A percentile compares a stretch with the other conserved stretches of the same genome.
These are phyloP conservation scores for Platalea minor DNA, from an alignment of 2,797 vertebrate species.

Conservation along the genomic window DNA sequence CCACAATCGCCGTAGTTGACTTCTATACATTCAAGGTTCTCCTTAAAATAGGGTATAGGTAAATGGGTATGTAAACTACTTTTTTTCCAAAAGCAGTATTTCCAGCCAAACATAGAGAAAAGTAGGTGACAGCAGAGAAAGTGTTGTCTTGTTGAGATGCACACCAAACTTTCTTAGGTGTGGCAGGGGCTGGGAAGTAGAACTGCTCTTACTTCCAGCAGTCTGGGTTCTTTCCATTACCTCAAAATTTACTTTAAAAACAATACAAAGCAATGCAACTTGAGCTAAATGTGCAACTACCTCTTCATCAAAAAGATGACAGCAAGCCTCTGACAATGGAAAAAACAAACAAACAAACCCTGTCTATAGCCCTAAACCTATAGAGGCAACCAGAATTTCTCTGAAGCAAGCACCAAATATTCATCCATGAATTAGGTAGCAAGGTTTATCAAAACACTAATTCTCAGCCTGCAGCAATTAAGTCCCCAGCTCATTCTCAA, in stretches of 20 bases:
- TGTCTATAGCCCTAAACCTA: neutral
- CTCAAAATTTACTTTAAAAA: neutral
- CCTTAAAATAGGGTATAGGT: neutral
- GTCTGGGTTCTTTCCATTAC: neutral
- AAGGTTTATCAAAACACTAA: neutral
- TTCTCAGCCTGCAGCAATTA: neutral
- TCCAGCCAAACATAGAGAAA: neutral
- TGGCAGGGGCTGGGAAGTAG: neutral
- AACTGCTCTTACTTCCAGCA: neutral
- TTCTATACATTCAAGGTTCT: neutral
- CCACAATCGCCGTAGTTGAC: neutral
- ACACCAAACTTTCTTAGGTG: neutral
- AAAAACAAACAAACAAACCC: neutral
- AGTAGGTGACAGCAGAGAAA: neutral
- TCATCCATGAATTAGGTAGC: neutral
- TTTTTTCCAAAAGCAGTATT: neutral
- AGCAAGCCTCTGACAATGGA: neutral
- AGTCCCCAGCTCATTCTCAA: neutral
- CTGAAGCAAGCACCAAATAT: neutral
- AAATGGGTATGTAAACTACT: neutral
- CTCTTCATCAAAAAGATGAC: neutral
- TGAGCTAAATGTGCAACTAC: neutral
- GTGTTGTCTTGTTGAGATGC: neutral
- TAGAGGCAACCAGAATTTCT: neutral
- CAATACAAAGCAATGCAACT: neutral